A percentile compares a stretch with the other conserved stretches of the same genome.
Conservation (phyloP, 2,888 invertebrate species). For the Penaeus monodon region DNA sequence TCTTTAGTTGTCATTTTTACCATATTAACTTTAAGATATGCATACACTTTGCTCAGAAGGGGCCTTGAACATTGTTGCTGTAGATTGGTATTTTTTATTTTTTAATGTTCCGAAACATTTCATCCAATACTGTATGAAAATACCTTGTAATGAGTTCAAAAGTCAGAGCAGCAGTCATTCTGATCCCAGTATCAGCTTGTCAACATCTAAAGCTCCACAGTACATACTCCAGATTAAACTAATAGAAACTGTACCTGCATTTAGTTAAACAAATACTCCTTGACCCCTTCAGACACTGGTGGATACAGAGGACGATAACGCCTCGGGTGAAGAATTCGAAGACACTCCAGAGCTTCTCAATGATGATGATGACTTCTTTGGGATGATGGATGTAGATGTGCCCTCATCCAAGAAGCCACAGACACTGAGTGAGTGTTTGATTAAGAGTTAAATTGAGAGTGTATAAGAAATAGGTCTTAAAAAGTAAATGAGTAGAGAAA, state of each 20-base stretch:
- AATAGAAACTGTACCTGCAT: no score
- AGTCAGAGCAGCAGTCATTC: background rate
- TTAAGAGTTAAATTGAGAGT: no score
- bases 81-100: constrained; percentile 36
- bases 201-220: no score
- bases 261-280: background rate
- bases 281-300: background rate
- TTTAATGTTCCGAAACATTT: constrained; percentile 21
- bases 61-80: no score
- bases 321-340: constrained; percentile 80
- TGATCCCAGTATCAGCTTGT: no score
- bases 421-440: constrained; percentile 79
- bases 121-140: background rate
- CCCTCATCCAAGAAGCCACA: constrained; percentile 79
- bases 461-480: no score
- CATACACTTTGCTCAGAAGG: no score
- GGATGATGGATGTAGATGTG: constrained; percentile 79
- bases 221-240: no score
- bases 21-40: no score
- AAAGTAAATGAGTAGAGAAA: no score
- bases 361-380: constrained; percentile 84
- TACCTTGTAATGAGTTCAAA: background rate
- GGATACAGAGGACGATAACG: constrained; percentile 64
- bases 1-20: no score
- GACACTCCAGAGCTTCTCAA: constrained; percentile 86